Evolutionary conservation across 2,888 invertebrate species (phyloP).

Genomic region (Rutpela maculata): DNA sequence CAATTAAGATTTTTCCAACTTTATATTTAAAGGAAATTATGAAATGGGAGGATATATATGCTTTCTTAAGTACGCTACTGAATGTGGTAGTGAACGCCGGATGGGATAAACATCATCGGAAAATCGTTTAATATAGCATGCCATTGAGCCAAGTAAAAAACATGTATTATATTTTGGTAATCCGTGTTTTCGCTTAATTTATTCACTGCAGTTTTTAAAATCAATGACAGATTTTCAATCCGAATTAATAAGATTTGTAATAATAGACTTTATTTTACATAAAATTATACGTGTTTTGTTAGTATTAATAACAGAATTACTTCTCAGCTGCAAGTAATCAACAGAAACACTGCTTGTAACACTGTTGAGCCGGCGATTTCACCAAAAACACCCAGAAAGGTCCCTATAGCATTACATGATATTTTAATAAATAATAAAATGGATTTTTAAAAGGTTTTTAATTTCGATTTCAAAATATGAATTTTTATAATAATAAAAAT

Average conservation of each 20-base stretch:
- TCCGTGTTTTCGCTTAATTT: conserved; percentile 40
- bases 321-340: too few relatives aligned
- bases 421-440: too few relatives aligned
- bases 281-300: conserved; percentile 4
- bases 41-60: background rate
- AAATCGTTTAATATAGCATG: conserved; percentile 54
- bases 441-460: too few relatives aligned
- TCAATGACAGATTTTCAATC: conserved; percentile 25
- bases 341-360: too few relatives aligned
- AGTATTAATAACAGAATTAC: background rate
- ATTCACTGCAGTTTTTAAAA: conserved; percentile 36
- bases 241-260: background rate
- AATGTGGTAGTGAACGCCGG: conserved; percentile 39
- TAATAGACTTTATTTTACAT: background rate
- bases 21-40: background rate
- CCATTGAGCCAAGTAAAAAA: conserved; percentile 47
- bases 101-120: conserved; percentile 55
- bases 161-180: conserved; percentile 48
- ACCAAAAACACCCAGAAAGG: too few relatives aligned
- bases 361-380: too few relatives aligned
- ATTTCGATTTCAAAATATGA: too few relatives aligned
- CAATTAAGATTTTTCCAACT: too few relatives aligned
- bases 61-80: conserved; percentile 36
- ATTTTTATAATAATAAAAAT: too few relatives aligned
- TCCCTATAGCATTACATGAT: too few relatives aligned